Evolutionary conservation across 2,888 invertebrate genomes (phyloP).

Genomic region (Sinotaia quadrata): DNA sequence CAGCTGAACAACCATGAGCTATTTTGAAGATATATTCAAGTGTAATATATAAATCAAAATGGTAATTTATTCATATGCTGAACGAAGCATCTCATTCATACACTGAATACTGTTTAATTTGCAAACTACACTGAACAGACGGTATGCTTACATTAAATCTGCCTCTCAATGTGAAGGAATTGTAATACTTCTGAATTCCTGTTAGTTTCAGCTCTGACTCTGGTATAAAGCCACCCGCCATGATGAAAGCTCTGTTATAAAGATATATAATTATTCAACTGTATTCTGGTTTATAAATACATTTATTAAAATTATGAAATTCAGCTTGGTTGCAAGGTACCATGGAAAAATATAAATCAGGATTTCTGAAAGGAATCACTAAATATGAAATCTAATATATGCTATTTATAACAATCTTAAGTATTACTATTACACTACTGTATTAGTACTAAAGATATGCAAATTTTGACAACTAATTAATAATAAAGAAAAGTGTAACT

Average conservation of each 20-base stretch:
- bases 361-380: not conserved
- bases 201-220: conserved; percentile 55
- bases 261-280: not conserved
- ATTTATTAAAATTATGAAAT: not conserved
- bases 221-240: conserved; percentile 54
- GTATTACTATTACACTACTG: too few species aligned
- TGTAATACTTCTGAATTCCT: conserved; percentile 55
- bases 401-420: too few species aligned
- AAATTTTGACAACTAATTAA: too few species aligned
- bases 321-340: not conserved
- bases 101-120: not conserved
- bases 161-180: conserved; percentile 58
- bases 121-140: not conserved
- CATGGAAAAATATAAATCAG: not conserved
- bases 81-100: not conserved
- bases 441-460: too few species aligned
- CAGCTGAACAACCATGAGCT: not conserved
- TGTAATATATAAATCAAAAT: not conserved
- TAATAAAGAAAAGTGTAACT: too few species aligned
- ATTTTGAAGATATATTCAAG: too few species aligned
- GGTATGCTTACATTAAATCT: conserved; percentile 52
- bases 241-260: conserved; percentile 22
- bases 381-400: too few species aligned
- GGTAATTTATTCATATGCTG: not conserved
- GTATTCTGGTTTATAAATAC: not conserved